A percentile compares a stretch with the other conserved stretches of the same genome.
These are phyloP conservation scores for Aurelia sp. DNA, from an alignment of 30 jellyfish, hydroid and myxozoan species.

Conservation along the genomic window DNA sequence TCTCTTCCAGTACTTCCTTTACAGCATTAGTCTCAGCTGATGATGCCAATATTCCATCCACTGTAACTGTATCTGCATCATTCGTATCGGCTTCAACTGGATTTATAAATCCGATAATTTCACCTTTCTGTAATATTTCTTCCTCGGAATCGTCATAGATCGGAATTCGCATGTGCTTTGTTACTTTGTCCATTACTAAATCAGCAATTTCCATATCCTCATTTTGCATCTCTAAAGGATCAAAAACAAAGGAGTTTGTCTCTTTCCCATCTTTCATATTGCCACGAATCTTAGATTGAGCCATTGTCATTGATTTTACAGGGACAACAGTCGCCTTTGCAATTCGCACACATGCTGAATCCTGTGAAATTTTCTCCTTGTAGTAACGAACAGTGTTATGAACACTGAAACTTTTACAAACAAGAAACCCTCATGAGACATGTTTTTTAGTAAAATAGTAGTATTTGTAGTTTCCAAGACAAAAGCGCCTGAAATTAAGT, in stretches of 20 bases:
- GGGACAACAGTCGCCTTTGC: background rate
- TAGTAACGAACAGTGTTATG: background rate
- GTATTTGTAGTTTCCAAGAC: no score
- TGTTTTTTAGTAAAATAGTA: no score
- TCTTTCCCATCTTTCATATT: background rate
- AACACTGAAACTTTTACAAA: no score
- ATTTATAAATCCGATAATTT: background rate
- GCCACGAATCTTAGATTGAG: background rate
- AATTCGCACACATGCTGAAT: slow-evolving; percentile 2
- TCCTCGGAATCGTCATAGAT: background rate
- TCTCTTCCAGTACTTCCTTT: no score
- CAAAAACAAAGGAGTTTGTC: background rate
- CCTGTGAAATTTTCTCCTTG: background rate
- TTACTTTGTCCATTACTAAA: background rate
- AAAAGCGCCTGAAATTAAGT: no score
- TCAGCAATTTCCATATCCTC: slow-evolving; percentile 3
- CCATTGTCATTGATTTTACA: background rate
- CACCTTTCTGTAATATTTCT: background rate
- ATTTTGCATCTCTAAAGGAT: background rate
- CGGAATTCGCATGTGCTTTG: background rate
- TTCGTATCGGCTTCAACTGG: no score
- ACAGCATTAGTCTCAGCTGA: no score
- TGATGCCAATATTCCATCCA: no score
- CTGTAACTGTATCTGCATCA: no score
- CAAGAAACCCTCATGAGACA: no score